Base-by-base conservation (phyloP, 2,113 vertebrate species). In the Onychorhynchus coronatus region DNA sequence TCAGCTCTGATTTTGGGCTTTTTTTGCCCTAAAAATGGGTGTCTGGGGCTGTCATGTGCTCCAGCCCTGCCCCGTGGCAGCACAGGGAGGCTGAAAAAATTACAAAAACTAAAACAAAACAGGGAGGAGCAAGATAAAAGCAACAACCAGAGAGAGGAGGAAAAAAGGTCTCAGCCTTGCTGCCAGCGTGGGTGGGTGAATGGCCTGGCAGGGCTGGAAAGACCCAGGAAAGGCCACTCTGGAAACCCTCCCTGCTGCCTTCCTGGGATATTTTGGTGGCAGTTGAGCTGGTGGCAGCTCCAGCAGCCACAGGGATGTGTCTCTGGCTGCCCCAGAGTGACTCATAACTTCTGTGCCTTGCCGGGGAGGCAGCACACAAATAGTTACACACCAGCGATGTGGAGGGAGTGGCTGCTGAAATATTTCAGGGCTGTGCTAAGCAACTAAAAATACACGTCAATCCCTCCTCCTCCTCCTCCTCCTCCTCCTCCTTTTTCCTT, bases 381-480 rank as follows among this genome's bases (percentile, higher is more conserved):
- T 96, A 97, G 95, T 96, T 95, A 77, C 97, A 88, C 75, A 28
- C 22, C 91, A 92, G 94, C 85, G 84, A 87, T 77, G 95, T 88
- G 72, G 95, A 93, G 97, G 97, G 97, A 98, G 97, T 94, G 97
- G 97, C 97, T 65, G 59, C 80, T 59, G 80, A 98, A 97, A 98
- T 98, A 97, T 7, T 96, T 98, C 91, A 97, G 94, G 83, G 97
- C 97, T 97, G 95, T 19, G 49, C 96, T 98, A 97, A 98, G 97
- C 55, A 42, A 94, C 97, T 98, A 98, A 98, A 98, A 98, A 98
- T 98, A 98, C 87, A 25, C 74, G 30, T 73, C 23, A 90, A 83
- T 46, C 65, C 89, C 89, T 92, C 80, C 84, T 94, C 94, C 82
- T 94, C 39, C n/a, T 84, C n/a, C n/a, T n/a, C n/a, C n/a, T n/a